Base-by-base conservation (phyloP, 2,888 invertebrate genomes). In the Mythimna albipuncta region DNA sequence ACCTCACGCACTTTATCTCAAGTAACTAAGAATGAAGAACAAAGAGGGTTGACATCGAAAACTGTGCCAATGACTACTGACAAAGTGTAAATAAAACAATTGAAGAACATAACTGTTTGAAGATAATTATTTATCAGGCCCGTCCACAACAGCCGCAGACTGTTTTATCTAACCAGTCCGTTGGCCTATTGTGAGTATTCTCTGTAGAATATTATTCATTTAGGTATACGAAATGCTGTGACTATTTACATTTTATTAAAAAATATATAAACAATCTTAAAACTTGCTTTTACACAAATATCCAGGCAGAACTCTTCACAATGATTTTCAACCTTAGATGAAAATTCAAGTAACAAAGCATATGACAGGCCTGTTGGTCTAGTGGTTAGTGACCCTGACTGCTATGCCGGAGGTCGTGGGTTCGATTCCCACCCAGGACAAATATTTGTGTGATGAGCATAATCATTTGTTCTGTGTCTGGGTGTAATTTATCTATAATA, bases 151-250 rank as follows among this genome's bases (percentile, higher is more conserved):
- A 73, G 72, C 72, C 68, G 63, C 66, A 52, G 32, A 72, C 72
- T 55, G 71, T 64, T 71, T 84, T 86, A 84, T 84, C 86, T 75
- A 79, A 84, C 55, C 76, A 63, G 77, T 69, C 19, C 75, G 84
- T 59, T 71, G 64, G 63, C 54, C 65, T 64, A 75, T 70, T 69
- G 62, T 63, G 54, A 70, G 62, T 81, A 69, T 80, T 77, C 69
- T 80, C 69, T 83, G 55, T 68, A 58, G 47, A 59, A 74, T 64
- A 69, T 65, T 58, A 74, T n/a, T 69, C 61, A 73, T 69, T 6
- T 47, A 26, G 26, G 26, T 26, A 50, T 50, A 52, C 54, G 11
- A 38, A 63, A 38, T 26, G 16, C 65, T 50, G 26, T n/a, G 35
- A 26, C 13, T 69, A 62, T 38, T 54, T 61, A 54, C 26, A 35